A percentile compares a stretch with the other conserved stretches of the same genome.
Evolutionary conservation across 2,888 invertebrate genomes (phyloP).

Genomic region (Oscheius myriophilus): DNA sequence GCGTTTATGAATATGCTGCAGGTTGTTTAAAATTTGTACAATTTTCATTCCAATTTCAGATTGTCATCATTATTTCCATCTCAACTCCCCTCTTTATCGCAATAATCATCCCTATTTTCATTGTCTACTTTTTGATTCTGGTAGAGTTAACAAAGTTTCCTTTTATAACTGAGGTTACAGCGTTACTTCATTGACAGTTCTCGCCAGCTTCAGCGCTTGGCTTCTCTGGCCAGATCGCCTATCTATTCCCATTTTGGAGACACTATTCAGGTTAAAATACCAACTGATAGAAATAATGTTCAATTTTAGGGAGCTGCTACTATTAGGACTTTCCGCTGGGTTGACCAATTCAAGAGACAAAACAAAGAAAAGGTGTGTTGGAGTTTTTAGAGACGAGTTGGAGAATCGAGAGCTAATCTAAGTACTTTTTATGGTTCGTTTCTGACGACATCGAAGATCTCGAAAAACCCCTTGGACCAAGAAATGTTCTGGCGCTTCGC

Average conservation of each 20-base stretch:
- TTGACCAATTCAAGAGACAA: slow-evolving; percentile 54
- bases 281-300: too few species aligned
- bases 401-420: too few species aligned
- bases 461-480: too few species aligned
- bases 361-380: slow-evolving; percentile 56
- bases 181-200: slow-evolving; percentile 93
- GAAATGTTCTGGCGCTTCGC: too few species aligned
- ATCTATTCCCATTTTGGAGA: slow-evolving; percentile 70
- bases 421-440: too few species aligned
- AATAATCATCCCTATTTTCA: slow-evolving; percentile 64
- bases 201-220: slow-evolving; percentile 77
- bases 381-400: too few species aligned
- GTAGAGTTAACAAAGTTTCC: too few species aligned
- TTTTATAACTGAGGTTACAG: slow-evolving; percentile 72
- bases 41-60: slow-evolving; percentile 28
- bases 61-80: slow-evolving; percentile 64
- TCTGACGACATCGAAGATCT: too few species aligned
- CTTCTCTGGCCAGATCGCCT: slow-evolving; percentile 68
- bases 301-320: slow-evolving; percentile 61
- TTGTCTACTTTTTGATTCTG: slow-evolving; percentile 64
- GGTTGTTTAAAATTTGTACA: slow-evolving; percentile 23
- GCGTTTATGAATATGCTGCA: slow-evolving; percentile 48
- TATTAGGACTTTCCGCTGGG: slow-evolving; percentile 66
- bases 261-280: slow-evolving; percentile 56
- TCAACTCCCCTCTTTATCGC: slow-evolving; percentile 65